Base-by-base conservation (phyloP, 2,797 vertebrate genomes). In the Nothura maculosa region DNA sequence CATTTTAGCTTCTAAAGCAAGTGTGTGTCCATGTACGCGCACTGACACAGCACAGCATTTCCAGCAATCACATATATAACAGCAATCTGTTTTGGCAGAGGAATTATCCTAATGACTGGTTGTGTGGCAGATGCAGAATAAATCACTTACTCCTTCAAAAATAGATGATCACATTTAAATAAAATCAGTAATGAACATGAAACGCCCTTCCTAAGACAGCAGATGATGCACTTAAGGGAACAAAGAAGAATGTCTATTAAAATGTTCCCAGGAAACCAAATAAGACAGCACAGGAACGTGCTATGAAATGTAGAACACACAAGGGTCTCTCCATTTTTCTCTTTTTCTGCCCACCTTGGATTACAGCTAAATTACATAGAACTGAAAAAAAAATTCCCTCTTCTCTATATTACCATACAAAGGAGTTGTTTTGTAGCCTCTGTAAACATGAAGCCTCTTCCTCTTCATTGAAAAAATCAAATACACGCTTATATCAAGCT, bases 151-250 rank as follows among this genome's bases (percentile, higher is more conserved):
- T 38, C 36, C 34, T 75, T 45, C 45, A 36, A 48, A 75, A 22
- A 48, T 16, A 47, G 11, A 34, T 48, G 19, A 61, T 61, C 32
- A 52, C 22, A 63, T 47, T 70, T 63, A 66, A 78, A 57, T 7
- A 60, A 27, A 36, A 64, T 72, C 86, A 75, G 38, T 62, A 89
- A 81, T 8, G 60, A 85, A 89, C 20, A 3, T 54, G 45, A 64
- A 77, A 60, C 9, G 32, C 19, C 52, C 52, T 62, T 42, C 27
- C 70, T 25, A 40, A 52, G 38, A 61, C 87, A 70, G 13, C 3
- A 73, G 21, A 27, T 24, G 5, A 42, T 45, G 30, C 12, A 34
- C 85, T 73, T 36, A 73, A 2, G 24, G 19, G 36, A 80, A 62
- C 10, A 55, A 77, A 80, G n/a, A 67, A 73, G 52, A 64, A 85